Evolutionary conservation across 2,888 invertebrate species (phyloP), one percentile per base, ranked within the genome.

Genomic region (Electrophaes corylata): DNA sequence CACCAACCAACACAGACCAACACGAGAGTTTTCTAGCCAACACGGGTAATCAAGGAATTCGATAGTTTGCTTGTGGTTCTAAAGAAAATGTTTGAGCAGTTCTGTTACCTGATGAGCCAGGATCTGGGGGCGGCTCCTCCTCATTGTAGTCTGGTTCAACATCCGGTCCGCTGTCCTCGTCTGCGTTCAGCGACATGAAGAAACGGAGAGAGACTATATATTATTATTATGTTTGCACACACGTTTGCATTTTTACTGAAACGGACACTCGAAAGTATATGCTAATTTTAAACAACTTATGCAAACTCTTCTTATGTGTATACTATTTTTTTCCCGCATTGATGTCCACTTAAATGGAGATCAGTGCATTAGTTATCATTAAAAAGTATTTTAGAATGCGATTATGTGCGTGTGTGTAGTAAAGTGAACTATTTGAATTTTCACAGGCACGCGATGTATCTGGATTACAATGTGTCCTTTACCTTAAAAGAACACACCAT

Each of bases 181-280:
- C 95, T 95, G 95, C 94, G 92, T 95, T 95, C 93, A 96, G 94
- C 93, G 94, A 95, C 94, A 91, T 90, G 91, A 91, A 91, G 86
- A 91, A 91, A 87, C 89, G 90, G 85, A 91, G 89, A 89, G 91
- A 91, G 85, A 91, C 91, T 91, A 88, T 90, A 88, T 91, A 91
- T 91, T 92, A 91, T 91, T 89, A 91, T 91, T 86, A 91, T 86
- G 91, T 91, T 91, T 90, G 88, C 88, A 83, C 88, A 88, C 72
- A 73, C 73, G 81, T 88, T 79, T 72, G 76, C 75, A 82, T 71
- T 76, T 68, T 45, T 62, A 70, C 61, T 56, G 40, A 49, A 37
- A 49, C 20, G 40, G n/a, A 20, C 8, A 14, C 11, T 11, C 8
- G 6, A 16, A 1, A 12, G n/a, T 5, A 4, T 10, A 2, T 10